Conservation (phyloP, 1,140 invertebrate genomes). For the Bactericera cockerelli region DNA sequence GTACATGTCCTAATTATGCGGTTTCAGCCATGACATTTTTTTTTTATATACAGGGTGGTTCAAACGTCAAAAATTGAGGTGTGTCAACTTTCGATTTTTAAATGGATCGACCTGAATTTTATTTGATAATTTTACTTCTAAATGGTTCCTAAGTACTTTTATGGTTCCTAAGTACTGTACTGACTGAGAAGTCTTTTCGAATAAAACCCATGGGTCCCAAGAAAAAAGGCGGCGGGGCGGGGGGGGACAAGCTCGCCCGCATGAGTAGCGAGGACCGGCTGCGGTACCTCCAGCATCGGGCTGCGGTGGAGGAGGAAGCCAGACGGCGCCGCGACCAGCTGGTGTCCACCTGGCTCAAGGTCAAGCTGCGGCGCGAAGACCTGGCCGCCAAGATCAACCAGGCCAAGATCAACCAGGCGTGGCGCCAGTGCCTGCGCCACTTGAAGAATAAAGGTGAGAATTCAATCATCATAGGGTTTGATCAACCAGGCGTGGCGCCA, state of each 20-base stretch:
- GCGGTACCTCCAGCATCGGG: constrained; percentile 57
- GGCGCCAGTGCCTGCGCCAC: constrained; percentile 54
- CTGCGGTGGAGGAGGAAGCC: constrained; percentile 60
- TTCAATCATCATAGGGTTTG: too few relatives aligned
- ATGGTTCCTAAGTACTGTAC: too few relatives aligned
- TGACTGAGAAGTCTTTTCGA: too few relatives aligned
- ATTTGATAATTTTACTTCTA: too few relatives aligned
- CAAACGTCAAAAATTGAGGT: too few relatives aligned
- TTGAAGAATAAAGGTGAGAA: constrained; percentile 56
- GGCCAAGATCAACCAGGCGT: constrained; percentile 68
- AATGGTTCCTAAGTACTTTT: too few relatives aligned
- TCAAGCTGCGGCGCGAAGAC: constrained; percentile 63
- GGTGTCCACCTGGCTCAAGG: constrained; percentile 60
- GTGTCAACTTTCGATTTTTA: too few relatives aligned
- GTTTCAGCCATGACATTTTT: too few relatives aligned
- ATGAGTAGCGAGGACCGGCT: constrained; percentile 67
- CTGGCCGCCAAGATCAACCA: constrained; percentile 56
- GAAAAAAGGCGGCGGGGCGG: constrained; percentile 48
- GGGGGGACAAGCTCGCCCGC: constrained; percentile 54
- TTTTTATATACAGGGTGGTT: too few relatives aligned
- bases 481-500: too few relatives aligned
- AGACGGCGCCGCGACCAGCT: constrained; percentile 56
- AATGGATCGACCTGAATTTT: too few relatives aligned
- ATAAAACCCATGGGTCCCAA: constrained; percentile 39
- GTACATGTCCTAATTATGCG: too few relatives aligned